phyloP scores from a whole-genome alignment of 2,113 vertebrate species.

The Labrus mixtus region DNA sequence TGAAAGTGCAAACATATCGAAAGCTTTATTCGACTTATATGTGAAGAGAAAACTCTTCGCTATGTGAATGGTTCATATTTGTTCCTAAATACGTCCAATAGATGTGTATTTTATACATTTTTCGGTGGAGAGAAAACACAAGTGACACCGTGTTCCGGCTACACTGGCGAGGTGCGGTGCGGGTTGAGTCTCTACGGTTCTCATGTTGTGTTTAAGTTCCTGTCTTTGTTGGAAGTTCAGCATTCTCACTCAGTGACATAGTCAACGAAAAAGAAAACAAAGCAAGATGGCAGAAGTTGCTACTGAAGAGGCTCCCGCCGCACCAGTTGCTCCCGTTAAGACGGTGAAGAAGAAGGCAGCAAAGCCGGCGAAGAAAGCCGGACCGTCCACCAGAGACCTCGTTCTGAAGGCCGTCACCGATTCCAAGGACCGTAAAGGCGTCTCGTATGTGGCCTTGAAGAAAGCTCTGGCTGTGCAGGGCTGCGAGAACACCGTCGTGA shows the following conservation, averaged over 20 bases:
- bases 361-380: not conserved
- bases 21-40: not conserved
- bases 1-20: not conserved
- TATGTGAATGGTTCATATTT: not conserved
- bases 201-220: constrained; percentile 39
- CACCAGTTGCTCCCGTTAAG: not conserved
- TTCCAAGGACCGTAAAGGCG: constrained; percentile 7
- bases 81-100: not conserved
- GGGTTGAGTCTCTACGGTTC: constrained; percentile 48
- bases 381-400: not conserved
- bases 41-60: not conserved
- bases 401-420: constrained; percentile 1
- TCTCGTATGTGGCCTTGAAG: not conserved
- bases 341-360: constrained; percentile 16
- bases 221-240: not conserved
- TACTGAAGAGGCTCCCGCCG: not conserved
- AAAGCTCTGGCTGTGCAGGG: not conserved
- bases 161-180: not conserved
- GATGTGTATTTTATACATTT: not conserved
- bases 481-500: not conserved
- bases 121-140: constrained; percentile 44
- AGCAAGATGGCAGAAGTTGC: constrained; percentile 23
- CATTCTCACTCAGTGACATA: not conserved
- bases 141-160: not conserved
- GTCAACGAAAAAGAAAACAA: too few relatives aligned